Evolutionary conservation across 2,888 invertebrate species (phyloP).

Genomic region (Clostera curtula): DNA sequence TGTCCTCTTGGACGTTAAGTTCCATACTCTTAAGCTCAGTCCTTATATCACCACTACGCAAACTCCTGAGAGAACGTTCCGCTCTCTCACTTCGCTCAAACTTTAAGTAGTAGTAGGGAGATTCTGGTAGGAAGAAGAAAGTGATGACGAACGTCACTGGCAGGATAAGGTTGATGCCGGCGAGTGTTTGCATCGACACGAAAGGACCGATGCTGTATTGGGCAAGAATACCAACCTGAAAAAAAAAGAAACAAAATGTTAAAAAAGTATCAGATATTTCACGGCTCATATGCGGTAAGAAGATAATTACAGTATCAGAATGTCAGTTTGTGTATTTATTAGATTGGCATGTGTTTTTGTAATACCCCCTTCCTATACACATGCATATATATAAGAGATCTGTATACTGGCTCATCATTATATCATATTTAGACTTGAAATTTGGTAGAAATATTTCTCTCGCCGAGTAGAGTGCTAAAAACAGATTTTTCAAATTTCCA

Average conservation of each 20-base stretch:
- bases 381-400: too few relatives aligned
- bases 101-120: conserved; percentile 75
- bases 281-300: too few relatives aligned
- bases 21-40: conserved; percentile 72
- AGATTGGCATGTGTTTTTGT: too few relatives aligned
- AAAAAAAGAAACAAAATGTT: conserved; percentile 22
- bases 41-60: conserved; percentile 74
- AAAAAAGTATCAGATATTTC: background rate
- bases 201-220: conserved; percentile 77
- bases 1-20: conserved; percentile 68
- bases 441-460: too few relatives aligned
- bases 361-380: too few relatives aligned
- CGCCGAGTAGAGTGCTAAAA: too few relatives aligned
- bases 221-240: conserved; percentile 75
- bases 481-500: too few relatives aligned
- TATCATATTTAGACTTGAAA: too few relatives aligned
- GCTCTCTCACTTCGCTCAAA: conserved; percentile 73
- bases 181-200: conserved; percentile 69
- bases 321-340: background rate
- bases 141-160: conserved; percentile 72
- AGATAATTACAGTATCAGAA: too few relatives aligned
- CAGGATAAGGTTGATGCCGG: conserved; percentile 71
- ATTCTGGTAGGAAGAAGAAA: conserved; percentile 80
- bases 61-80: conserved; percentile 69
- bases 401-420: too few relatives aligned